Base-by-base conservation (phyloP, 1,140 invertebrate species). In the Cepaea nemoralis region DNA sequence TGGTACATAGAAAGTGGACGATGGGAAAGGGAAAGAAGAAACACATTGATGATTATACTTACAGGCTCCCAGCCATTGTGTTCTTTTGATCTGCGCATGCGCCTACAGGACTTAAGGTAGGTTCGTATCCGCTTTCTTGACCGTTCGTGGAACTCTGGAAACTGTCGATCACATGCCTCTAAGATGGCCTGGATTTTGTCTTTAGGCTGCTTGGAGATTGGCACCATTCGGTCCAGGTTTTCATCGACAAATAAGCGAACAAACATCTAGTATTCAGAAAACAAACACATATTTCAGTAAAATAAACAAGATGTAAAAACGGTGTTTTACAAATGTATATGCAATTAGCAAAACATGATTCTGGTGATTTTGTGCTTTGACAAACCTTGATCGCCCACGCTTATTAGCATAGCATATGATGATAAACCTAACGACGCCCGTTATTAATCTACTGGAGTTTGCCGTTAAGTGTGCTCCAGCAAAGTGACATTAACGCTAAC, bases 161-260 rank as follows among this genome's bases (percentile, higher is more conserved):
- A 99, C 92, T 99, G 97, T 86, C 97, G 93, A 80, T 96, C 96
- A 92, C 97, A 99, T 8, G 97, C 98, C 89, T 99, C 97, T 86
- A 99, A 97, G 88, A 99, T 99, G 16, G 97, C 97, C 90, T 98
- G 97, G 83, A 99, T 97, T 93, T 98, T 99, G 90, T 98, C 97
- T 91, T 98, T 98, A 6, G 97, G 97, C 92, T 99, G 97, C 90
- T 98, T 98, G 40, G 97, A 98, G 88, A 98, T 99, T 74, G 97
- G 97, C 82, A 98, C 96, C 92, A 97, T 97, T 88, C 97, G 94
- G 89, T 99, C 97, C 85, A 98, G 92, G 91, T 98, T 98, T 93
- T 99, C 97, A 91, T 99, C 97, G 63, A 98, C 97, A 92, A 99
- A 99, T 76, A 98, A 93, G 42, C 97, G 94, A 48, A 98, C 97